Percentiles rank a stretch among this genome's conserved stretches.
Conservation (phyloP, 1,140 invertebrate species). For the Pantala flavescens region DNA sequence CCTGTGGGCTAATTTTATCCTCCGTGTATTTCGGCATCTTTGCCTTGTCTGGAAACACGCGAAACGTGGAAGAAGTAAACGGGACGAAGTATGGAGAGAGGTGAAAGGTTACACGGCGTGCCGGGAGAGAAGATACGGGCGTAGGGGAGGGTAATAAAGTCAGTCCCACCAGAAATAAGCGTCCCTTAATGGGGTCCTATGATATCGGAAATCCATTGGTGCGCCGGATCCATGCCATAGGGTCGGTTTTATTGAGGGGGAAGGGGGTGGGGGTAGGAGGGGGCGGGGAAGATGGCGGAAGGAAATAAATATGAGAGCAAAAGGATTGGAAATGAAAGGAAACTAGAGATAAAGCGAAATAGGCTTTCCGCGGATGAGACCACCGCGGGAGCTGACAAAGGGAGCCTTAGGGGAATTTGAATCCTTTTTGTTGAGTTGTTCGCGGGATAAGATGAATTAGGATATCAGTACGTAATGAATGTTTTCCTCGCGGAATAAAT, state of each 20-base stretch:
- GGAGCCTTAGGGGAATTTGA: too few relatives aligned
- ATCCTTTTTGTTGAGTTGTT: too few relatives aligned
- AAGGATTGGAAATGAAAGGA: not conserved
- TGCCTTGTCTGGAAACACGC: too few relatives aligned
- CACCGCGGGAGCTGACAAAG: too few relatives aligned
- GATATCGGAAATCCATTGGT: slow-evolving; percentile 9
- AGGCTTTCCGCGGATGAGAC: not conserved
- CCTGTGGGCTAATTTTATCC: too few relatives aligned
- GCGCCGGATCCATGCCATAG: not conserved
- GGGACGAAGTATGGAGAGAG: not conserved
- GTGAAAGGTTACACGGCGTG: not conserved
- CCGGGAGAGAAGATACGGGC: not conserved
- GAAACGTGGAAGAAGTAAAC: too few relatives aligned
- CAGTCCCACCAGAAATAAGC: not conserved
- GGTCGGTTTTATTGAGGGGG: not conserved
- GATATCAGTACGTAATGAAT: too few relatives aligned
- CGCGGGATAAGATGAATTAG: too few relatives aligned
- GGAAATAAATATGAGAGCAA: not conserved
- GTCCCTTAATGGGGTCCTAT: not conserved
- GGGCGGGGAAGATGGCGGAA: not conserved
- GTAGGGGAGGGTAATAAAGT: not conserved
- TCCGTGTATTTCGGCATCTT: too few relatives aligned
- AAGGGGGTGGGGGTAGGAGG: not conserved
- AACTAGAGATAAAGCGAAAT: not conserved
- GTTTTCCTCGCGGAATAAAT: too few relatives aligned